Percentiles rank a stretch among this genome's conserved stretches.
Conservation (phyloP, 2,113 vertebrate genomes). For the Himantopus leucocephalus region DNA sequence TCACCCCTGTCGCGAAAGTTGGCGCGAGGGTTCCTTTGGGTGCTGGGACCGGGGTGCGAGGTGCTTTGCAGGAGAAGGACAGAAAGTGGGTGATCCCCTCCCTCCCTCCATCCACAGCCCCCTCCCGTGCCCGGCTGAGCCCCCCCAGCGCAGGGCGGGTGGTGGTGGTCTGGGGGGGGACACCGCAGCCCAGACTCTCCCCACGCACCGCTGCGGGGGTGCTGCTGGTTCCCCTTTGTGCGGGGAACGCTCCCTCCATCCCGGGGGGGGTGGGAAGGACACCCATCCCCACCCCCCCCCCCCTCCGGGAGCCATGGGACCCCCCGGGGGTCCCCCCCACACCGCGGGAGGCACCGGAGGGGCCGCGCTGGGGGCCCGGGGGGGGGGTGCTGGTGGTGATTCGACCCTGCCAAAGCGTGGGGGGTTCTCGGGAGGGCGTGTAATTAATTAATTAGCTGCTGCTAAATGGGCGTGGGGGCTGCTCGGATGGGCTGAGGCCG, state of each 20-base stretch:
- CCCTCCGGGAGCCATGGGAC: neutral
- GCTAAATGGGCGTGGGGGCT: neutral
- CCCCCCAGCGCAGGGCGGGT: rapidly evolving
- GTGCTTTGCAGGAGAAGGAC: neutral
- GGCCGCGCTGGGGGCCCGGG: neutral
- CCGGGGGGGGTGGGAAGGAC: no score
- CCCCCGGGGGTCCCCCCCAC: neutral
- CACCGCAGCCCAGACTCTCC: neutral
- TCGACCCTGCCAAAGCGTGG: neutral
- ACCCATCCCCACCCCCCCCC: rapidly evolving
- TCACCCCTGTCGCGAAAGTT: rapidly evolving
- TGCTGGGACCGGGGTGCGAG: rapidly evolving
- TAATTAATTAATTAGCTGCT: neutral
- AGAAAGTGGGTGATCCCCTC: neutral
- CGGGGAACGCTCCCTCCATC: rapidly evolving
- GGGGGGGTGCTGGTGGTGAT: neutral
- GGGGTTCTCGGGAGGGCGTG: no score
- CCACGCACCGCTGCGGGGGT: rapidly evolving
- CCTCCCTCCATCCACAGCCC: no score
- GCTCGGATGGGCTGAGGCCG: neutral
- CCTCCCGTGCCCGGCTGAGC: rapidly evolving
- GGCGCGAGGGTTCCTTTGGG: rapidly evolving
- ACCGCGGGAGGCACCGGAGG: neutral
- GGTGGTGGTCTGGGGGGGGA: no score
- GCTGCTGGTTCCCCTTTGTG: neutral